phyloP scores from a whole-genome alignment of 2,113 vertebrate genomes.

The Dicrurus megarhynchus region DNA sequence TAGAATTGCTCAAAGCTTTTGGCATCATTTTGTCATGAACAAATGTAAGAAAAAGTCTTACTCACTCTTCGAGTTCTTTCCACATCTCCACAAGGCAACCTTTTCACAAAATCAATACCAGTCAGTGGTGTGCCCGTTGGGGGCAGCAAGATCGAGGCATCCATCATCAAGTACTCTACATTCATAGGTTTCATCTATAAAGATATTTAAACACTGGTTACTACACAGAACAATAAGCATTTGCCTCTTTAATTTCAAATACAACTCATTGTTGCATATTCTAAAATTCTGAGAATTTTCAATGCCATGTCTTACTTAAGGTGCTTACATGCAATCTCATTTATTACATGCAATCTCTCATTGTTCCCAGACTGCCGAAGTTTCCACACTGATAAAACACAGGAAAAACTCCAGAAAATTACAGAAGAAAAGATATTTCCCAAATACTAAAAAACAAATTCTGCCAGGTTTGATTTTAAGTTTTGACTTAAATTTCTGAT shows the following conservation, averaged over 20 bases:
- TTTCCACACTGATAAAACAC: neutral
- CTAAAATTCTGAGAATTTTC: neutral
- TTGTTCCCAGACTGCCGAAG: neutral
- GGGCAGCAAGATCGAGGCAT: constrained; percentile 93
- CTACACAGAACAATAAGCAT: neutral
- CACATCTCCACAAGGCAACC: constrained; percentile 92
- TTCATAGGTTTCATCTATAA: constrained; percentile 94
- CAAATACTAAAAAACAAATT: neutral
- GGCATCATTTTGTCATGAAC: neutral
- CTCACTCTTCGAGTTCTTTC: constrained; percentile 93
- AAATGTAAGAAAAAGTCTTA: neutral
- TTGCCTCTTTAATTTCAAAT: neutral
- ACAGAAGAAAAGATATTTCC: neutral
- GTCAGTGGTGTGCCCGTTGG: constrained; percentile 95
- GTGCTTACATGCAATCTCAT: neutral
- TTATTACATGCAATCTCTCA: neutral
- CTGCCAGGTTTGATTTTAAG: neutral
- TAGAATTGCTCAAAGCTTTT: neutral
- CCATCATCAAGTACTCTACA: constrained; percentile 99
- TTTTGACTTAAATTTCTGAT: neutral
- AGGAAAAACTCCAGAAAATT: neutral
- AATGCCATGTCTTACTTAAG: neutral
- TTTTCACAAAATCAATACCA: constrained; percentile 96
- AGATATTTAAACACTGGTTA: neutral
- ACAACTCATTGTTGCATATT: neutral